Percentiles rank a stretch among this genome's conserved stretches.
Conservation (phyloP, 2,888 invertebrate species). For the Hermodice carunculata region DNA sequence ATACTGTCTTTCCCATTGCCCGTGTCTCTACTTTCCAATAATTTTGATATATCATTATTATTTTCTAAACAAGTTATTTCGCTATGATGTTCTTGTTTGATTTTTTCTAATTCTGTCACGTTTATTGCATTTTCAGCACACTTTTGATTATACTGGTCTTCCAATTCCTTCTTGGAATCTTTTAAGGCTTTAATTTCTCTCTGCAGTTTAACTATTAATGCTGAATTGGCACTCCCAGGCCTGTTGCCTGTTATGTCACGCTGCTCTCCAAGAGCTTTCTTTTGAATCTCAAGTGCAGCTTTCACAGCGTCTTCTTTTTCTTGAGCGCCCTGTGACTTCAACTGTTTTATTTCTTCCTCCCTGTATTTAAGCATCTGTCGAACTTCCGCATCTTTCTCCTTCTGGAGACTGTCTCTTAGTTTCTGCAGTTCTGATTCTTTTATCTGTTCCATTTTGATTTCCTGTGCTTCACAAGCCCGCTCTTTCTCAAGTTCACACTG, state of each 20-base stretch:
- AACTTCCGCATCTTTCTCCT: constrained; percentile 58
- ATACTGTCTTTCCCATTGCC: no score
- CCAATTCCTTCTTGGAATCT: constrained; percentile 43
- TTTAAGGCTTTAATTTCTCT: constrained; percentile 46
- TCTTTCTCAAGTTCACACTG: constrained; percentile 51
- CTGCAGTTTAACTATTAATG: constrained; percentile 41
- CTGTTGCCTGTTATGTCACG: not conserved
- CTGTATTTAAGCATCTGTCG: constrained; percentile 57
- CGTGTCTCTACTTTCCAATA: no score
- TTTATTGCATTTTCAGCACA: constrained; percentile 48
- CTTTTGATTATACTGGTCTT: constrained; percentile 36
- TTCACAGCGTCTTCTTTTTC: constrained; percentile 54
- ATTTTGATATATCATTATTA: no score
- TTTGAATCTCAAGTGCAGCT: constrained; percentile 49
- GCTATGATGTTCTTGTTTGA: constrained; percentile 52
- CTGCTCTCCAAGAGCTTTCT: constrained; percentile 31
- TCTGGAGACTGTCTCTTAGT: constrained; percentile 49
- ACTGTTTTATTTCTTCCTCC: constrained; percentile 54
- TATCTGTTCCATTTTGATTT: constrained; percentile 46
- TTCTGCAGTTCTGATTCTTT: constrained; percentile 50
- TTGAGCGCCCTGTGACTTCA: constrained; percentile 41
- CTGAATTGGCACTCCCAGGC: constrained; percentile 11
- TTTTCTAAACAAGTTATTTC: no score
- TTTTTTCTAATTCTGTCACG: constrained; percentile 47
- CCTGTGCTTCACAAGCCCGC: constrained; percentile 43